Percentiles rank a stretch among this genome's conserved stretches.
Conservation (phyloP, 1,140 invertebrate genomes). For the Diorhabda carinulata region DNA sequence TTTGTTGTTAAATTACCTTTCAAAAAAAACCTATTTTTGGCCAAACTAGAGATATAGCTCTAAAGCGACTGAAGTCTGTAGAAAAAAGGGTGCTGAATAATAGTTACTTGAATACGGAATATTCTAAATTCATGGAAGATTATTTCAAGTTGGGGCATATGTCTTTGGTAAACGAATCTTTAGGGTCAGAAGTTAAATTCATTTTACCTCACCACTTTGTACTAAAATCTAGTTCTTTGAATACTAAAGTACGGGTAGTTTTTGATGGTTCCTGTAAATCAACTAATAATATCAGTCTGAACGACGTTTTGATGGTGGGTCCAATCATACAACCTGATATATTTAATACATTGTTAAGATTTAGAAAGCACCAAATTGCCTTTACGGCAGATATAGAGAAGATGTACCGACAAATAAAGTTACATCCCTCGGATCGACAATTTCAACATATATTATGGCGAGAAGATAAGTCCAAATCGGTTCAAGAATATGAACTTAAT, state of each 20-base stretch:
- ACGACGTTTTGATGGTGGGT: not conserved
- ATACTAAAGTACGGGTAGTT: constrained; percentile 4
- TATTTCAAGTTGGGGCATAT: constrained; percentile 42
- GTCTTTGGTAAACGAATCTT: constrained; percentile 21
- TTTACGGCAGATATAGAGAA: too few relatives aligned
- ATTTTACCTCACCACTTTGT: not conserved
- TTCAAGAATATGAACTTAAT: too few relatives aligned
- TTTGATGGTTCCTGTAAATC: constrained; percentile 2
- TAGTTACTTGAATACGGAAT: constrained; percentile 16
- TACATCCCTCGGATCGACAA: too few relatives aligned
- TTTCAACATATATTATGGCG: too few relatives aligned
- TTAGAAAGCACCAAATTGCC: too few relatives aligned
- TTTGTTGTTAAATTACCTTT: constrained; percentile 22
- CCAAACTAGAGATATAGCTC: too few relatives aligned
- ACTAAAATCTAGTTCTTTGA: not conserved
- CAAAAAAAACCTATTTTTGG: not conserved
- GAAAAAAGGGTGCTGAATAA: constrained; percentile 17
- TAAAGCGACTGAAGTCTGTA: constrained; percentile 14
- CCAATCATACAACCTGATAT: constrained; percentile 1
- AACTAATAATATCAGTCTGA: not conserved
- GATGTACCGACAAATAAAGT: too few relatives aligned
- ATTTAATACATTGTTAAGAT: not conserved
- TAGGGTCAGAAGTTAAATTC: not conserved
- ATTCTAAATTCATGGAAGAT: constrained; percentile 39
- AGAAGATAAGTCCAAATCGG: too few relatives aligned